A percentile compares a stretch with the other conserved stretches of the same genome.
These are phyloP conservation scores for Acyrthosiphon pisum DNA, from an alignment of 1,140 invertebrate genomes.

Conservation along the genomic window DNA sequence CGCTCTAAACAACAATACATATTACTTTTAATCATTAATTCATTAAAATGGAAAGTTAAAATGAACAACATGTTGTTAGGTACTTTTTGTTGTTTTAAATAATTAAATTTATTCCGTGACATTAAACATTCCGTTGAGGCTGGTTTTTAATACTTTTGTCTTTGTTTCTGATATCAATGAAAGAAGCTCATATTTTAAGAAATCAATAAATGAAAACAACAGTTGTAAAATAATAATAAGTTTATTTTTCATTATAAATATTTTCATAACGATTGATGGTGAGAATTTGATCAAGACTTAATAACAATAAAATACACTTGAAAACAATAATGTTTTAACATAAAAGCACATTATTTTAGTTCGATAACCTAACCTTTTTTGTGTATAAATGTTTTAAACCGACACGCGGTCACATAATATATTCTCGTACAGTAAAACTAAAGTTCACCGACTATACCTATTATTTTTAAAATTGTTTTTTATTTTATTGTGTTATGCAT, in stretches of 20 bases:
- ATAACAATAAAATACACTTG: background rate
- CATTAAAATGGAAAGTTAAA: background rate
- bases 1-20: background rate
- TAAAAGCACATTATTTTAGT: background rate
- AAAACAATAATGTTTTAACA: constrained; percentile 9
- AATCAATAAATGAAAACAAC: background rate
- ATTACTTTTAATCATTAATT: background rate
- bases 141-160: background rate
- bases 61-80: background rate
- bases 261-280: background rate
- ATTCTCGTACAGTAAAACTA: background rate
- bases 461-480: background rate
- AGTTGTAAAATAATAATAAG: background rate
- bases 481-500: background rate
- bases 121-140: background rate
- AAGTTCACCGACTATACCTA: background rate
- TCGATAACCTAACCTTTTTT: constrained; percentile 4
- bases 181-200: background rate
- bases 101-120: background rate
- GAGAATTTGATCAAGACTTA: background rate
- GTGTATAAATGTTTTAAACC: background rate
- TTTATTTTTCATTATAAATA: background rate
- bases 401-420: background rate
- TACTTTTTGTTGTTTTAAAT: background rate
- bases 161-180: background rate